Conservation (phyloP, 2,888 invertebrate genomes). For the Empis stercorea region DNA sequence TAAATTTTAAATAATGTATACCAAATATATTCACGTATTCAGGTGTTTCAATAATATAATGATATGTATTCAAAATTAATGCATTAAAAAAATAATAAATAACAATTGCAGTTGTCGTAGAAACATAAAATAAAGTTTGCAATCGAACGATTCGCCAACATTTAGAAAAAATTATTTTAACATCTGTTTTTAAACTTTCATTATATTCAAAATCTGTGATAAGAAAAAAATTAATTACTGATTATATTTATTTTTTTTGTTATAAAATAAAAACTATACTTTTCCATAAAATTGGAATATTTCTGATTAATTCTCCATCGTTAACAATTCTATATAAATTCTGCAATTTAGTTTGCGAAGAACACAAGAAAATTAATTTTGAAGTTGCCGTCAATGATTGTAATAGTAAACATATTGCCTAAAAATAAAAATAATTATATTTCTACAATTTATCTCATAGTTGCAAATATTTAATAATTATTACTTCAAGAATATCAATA, state of each 20-base stretch:
- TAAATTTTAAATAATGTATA: not conserved
- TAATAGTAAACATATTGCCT: slow-evolving; percentile 6
- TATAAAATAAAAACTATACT: no score
- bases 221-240: no score
- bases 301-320: slow-evolving; percentile 1
- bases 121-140: slow-evolving; percentile 21
- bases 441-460: no score
- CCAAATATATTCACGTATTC: slow-evolving; percentile 12
- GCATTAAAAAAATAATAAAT: slow-evolving; percentile 18
- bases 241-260: no score
- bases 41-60: slow-evolving; percentile 12
- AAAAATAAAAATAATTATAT: no score
- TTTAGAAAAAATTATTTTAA: slow-evolving; percentile 17
- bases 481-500: no score
- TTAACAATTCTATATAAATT: slow-evolving; percentile 17
- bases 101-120: slow-evolving; percentile 14
- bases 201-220: not conserved
- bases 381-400: slow-evolving; percentile 6
- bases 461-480: no score
- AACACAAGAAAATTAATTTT: slow-evolving; percentile 5
- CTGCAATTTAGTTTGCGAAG: slow-evolving; percentile 1
- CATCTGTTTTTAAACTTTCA: slow-evolving; percentile 15
- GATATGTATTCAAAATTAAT: slow-evolving; percentile 18
- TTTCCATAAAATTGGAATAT: no score
- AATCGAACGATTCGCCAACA: slow-evolving; percentile 20